Conservation (phyloP, 2,888 invertebrate genomes). For the Caenorhabditis japonica region DNA sequence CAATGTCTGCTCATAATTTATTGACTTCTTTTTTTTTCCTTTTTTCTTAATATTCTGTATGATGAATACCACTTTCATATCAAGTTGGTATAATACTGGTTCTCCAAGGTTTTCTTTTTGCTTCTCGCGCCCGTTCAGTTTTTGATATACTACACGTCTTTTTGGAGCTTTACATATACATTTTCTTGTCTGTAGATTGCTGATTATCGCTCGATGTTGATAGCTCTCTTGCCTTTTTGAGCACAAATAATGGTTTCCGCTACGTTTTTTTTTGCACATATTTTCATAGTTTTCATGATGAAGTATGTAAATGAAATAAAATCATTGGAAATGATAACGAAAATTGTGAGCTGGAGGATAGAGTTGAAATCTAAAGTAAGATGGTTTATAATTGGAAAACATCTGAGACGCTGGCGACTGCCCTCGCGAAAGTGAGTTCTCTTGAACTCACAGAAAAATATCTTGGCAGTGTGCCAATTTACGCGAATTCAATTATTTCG, state of each 20-base stretch:
- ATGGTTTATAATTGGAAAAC: too few species aligned
- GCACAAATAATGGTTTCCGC: conserved; percentile 21
- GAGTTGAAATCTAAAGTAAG: too few species aligned
- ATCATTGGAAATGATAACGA: too few species aligned
- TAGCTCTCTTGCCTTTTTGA: conserved; percentile 47
- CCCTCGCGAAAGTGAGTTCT: too few species aligned
- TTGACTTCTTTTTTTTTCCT: not conserved
- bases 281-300: conserved; percentile 9
- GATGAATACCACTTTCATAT: conserved; percentile 36
- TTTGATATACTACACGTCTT: conserved; percentile 10
- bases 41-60: conserved; percentile 13
- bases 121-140: not conserved
- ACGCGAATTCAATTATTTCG: too few species aligned
- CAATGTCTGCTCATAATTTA: too few species aligned
- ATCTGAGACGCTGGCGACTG: too few species aligned
- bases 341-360: too few species aligned
- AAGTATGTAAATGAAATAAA: conserved; percentile 11
- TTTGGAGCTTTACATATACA: conserved; percentile 8
- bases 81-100: conserved; percentile 29
- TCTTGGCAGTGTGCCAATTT: too few species aligned
- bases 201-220: conserved; percentile 9
- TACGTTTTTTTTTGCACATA: conserved; percentile 11
- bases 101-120: not conserved
- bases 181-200: not conserved
- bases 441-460: too few species aligned